phyloP scores from a whole-genome alignment of 2,113 vertebrate species.

The Eira barbara region DNA sequence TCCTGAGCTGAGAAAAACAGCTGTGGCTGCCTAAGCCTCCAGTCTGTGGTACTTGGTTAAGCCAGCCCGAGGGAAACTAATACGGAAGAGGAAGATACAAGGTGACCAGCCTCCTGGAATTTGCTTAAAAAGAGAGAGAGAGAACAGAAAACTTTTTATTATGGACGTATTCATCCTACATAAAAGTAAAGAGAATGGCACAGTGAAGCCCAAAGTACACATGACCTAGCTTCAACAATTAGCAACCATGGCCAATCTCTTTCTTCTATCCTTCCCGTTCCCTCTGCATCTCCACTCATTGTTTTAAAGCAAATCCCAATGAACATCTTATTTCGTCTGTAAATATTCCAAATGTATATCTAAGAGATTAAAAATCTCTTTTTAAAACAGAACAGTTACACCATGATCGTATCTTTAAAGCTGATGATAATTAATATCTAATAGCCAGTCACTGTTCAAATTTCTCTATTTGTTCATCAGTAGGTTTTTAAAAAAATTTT shows the following conservation, averaged over 20 bases:
- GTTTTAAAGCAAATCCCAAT: not conserved
- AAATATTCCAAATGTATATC: not conserved
- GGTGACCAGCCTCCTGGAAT: not conserved
- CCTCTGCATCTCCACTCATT: not conserved
- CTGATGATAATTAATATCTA: not conserved
- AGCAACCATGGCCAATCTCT: not conserved
- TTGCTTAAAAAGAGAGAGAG: not conserved
- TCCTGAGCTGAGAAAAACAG: not conserved
- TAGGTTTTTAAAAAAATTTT: no score
- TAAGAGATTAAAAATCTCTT: not conserved
- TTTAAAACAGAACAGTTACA: not conserved
- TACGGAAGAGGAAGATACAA: not conserved
- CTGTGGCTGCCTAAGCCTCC: not conserved
- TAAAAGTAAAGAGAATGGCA: not conserved
- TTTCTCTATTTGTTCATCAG: not conserved
- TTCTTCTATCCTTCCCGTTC: not conserved
- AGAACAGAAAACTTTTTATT: not conserved
- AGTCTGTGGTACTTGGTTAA: not conserved
- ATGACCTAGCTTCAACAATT: not conserved
- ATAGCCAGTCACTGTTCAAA: not conserved
- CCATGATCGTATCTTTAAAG: not conserved
- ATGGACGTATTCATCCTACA: not conserved
- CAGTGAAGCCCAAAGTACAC: not conserved
- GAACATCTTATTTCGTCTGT: not conserved
- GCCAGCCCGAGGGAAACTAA: not conserved